A percentile compares a stretch with the other conserved stretches of the same genome.
Conservation (phyloP, 2,113 vertebrate genomes). For the Nymphicus hollandicus region DNA sequence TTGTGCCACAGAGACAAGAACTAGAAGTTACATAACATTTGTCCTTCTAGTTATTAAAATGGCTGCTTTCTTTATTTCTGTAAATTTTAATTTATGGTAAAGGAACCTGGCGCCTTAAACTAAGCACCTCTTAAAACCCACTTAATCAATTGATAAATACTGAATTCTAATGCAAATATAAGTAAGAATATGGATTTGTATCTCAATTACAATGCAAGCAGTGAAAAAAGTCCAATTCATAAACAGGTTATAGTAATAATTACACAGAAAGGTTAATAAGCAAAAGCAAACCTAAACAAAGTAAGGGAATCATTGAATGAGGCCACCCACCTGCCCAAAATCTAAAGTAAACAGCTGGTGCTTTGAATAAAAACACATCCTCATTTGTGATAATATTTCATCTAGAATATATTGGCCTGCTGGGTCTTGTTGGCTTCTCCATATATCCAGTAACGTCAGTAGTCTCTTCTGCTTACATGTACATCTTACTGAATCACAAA, state of each 20-base stretch:
- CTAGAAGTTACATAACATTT: background rate
- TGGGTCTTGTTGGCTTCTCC: conserved; percentile 8
- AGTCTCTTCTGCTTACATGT: conserved; percentile 17
- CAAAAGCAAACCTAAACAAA: conserved; percentile 42
- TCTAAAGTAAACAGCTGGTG: conserved; percentile 34
- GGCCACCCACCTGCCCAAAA: conserved; percentile 32
- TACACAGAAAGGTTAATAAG: conserved; percentile 49
- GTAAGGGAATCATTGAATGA: background rate
- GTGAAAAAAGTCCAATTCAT: background rate
- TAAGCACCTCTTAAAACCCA: background rate
- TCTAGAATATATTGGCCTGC: conserved; percentile 9
- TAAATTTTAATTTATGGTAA: background rate
- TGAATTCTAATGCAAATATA: background rate
- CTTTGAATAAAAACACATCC: conserved; percentile 64
- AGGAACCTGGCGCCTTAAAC: background rate
- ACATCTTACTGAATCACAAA: conserved; percentile 4
- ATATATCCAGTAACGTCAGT: background rate
- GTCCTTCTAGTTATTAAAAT: background rate
- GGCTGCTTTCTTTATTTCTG: background rate
- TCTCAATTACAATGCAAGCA: conserved; percentile 43
- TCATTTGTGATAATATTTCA: conserved; percentile 59
- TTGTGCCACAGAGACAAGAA: background rate
- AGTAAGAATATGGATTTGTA: background rate
- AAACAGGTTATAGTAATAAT: conserved; percentile 57
- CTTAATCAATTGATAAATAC: background rate